Evolutionary conservation across 2,797 vertebrate species (phyloP).

Genomic region (Glyptemys insculpta): DNA sequence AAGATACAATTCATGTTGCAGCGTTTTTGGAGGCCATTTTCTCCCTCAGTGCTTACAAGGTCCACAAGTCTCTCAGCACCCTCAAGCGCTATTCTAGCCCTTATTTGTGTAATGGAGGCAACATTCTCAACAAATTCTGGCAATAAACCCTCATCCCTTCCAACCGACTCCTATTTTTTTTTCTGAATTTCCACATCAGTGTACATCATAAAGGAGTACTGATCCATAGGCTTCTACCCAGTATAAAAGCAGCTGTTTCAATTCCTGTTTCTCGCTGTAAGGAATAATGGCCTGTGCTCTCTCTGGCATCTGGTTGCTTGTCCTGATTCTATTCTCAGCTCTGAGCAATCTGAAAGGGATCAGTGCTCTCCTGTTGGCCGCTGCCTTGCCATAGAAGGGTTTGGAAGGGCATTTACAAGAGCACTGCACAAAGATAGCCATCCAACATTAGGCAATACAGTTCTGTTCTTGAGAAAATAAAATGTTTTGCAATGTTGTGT

Average conservation of each 20-base stretch:
- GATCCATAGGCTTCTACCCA: not conserved
- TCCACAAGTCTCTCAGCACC: not conserved
- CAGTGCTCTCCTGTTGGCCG: constrained; percentile 38
- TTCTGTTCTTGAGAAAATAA: not conserved
- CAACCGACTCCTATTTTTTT: not conserved
- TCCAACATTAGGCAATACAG: not conserved
- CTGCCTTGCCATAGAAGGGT: constrained; percentile 36
- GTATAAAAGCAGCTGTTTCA: not conserved
- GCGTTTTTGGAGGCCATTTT: not conserved
- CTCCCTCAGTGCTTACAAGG: not conserved
- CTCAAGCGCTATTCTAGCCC: not conserved
- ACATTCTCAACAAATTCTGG: not conserved
- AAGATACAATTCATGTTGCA: not conserved
- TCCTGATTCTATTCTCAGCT: constrained; percentile 35
- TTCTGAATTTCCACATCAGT: not conserved
- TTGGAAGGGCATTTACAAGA: not conserved
- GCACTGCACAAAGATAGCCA: not conserved
- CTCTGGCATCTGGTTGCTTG: constrained; percentile 32
- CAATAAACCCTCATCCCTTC: not conserved
- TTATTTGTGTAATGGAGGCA: not conserved
- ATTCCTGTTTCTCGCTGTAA: not conserved
- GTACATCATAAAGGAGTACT: not conserved
- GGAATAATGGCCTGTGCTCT: constrained; percentile 35
- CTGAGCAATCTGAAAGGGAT: constrained; percentile 25
- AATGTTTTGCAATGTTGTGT: not conserved